These are phyloP conservation scores for Rhopilema esculentum DNA, from an alignment of 30 jellyfish, hydroid and myxozoan genomes.

Conservation along the genomic window DNA sequence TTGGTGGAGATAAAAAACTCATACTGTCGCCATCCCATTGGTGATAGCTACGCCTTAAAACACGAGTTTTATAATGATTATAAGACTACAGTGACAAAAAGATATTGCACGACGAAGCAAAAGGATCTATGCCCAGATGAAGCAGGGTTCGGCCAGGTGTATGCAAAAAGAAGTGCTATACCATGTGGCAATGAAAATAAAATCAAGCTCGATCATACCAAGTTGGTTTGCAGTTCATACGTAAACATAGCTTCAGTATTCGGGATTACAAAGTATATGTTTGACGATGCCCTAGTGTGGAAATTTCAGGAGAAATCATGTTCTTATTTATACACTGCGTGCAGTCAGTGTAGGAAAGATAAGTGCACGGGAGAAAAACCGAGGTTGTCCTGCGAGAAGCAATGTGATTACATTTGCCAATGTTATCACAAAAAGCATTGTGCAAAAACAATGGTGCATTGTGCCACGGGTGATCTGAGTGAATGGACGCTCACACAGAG, in stretches of 20 bases:
- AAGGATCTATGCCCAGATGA: slow-evolving; percentile 35
- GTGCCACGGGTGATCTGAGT: slow-evolving; percentile 57
- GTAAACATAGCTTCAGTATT: slow-evolving; percentile 14
- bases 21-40: slow-evolving; percentile 48
- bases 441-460: background rate
- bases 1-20: background rate
- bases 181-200: background rate
- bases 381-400: slow-evolving; percentile 29
- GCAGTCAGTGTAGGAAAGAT: slow-evolving; percentile 26
- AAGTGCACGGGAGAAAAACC: background rate
- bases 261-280: background rate
- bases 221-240: slow-evolving; percentile 34
- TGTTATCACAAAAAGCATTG: slow-evolving; percentile 23
- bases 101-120: slow-evolving; percentile 1
- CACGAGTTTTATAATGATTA: slow-evolving; percentile 20
- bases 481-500: slow-evolving; percentile 1
- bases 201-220: background rate
- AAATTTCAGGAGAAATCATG: slow-evolving; percentile 5
- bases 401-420: slow-evolving; percentile 54
- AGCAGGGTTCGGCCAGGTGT: slow-evolving; percentile 10
- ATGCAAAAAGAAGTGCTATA: background rate
- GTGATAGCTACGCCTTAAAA: slow-evolving; percentile 12
- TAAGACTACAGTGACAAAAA: background rate
- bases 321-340: slow-evolving; percentile 5
- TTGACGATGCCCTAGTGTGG: slow-evolving; percentile 15